phyloP scores from a whole-genome alignment of 2,113 vertebrate species.

The Lipotes vexillifer region DNA sequence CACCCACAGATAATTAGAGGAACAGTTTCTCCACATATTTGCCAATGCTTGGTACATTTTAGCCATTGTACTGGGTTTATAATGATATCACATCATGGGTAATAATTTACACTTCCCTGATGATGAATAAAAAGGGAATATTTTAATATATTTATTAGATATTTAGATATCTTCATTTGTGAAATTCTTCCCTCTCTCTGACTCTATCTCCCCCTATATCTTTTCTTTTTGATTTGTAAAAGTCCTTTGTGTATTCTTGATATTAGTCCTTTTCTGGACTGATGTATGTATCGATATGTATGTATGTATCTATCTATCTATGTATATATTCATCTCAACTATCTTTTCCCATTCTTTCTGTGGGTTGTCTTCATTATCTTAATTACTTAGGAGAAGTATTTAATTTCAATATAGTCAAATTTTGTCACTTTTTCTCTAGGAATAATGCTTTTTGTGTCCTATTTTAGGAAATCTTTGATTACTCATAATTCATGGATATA shows the following conservation, averaged over 20 bases:
- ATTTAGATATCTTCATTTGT: neutral
- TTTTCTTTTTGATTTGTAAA: neutral
- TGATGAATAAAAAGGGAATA: neutral
- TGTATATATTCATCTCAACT: neutral
- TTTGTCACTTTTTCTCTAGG: neutral
- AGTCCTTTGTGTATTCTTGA: neutral
- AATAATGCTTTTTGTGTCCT: neutral
- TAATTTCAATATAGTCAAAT: neutral
- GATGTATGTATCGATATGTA: neutral
- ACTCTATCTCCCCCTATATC: neutral
- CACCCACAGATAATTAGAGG: neutral
- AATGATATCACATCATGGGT: neutral
- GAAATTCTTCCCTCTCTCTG: neutral
- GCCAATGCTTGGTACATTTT: neutral
- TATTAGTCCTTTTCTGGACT: neutral
- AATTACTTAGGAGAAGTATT: neutral
- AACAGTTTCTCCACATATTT: neutral
- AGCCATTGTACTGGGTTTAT: neutral
- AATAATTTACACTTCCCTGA: neutral
- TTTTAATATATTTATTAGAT: neutral
- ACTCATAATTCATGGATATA: neutral
- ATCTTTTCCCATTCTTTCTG: neutral
- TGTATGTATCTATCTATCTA: accelerated
- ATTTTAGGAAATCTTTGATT: neutral
- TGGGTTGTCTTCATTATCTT: neutral